These are phyloP conservation scores for Drosophila melanocephala DNA, from an alignment of 2,888 invertebrate species.

Conservation along the genomic window DNA sequence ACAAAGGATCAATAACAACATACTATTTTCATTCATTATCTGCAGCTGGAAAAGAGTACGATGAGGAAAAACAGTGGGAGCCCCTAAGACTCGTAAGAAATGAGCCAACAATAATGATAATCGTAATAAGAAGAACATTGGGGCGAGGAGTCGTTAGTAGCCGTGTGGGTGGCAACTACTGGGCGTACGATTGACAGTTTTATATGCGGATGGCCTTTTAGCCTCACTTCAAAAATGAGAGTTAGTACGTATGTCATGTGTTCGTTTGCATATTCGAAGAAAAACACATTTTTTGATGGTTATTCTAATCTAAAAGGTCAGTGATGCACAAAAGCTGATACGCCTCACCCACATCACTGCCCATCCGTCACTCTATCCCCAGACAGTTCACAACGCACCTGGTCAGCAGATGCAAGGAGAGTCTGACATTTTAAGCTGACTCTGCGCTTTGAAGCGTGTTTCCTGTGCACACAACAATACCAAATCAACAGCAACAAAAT, in stretches of 20 bases:
- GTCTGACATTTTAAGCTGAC: conserved; percentile 36
- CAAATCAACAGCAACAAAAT: conserved; percentile 2
- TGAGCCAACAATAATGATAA: conserved; percentile 34
- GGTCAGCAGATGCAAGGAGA: conserved; percentile 5
- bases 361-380: not conserved
- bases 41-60: conserved; percentile 11
- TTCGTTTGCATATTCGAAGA: conserved; percentile 6
- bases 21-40: conserved; percentile 46
- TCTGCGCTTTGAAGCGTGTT: conserved; percentile 31
- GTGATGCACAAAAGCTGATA: conserved; percentile 3
- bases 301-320: conserved; percentile 5
- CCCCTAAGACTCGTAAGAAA: not conserved
- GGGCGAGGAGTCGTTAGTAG: conserved; percentile 9
- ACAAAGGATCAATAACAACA: conserved; percentile 13
- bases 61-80: not conserved
- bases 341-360: too few relatives aligned
- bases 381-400: conserved; percentile 8
- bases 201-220: not conserved
- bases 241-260: not conserved
- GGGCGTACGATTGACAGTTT: conserved; percentile 45
- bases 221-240: not conserved
- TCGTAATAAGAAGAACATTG: conserved; percentile 24
- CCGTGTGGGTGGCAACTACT: too few relatives aligned
- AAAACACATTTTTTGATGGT: conserved; percentile 11
- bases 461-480: too few relatives aligned